Conservation (phyloP, 1,140 invertebrate species). For the Euura lappo region DNA sequence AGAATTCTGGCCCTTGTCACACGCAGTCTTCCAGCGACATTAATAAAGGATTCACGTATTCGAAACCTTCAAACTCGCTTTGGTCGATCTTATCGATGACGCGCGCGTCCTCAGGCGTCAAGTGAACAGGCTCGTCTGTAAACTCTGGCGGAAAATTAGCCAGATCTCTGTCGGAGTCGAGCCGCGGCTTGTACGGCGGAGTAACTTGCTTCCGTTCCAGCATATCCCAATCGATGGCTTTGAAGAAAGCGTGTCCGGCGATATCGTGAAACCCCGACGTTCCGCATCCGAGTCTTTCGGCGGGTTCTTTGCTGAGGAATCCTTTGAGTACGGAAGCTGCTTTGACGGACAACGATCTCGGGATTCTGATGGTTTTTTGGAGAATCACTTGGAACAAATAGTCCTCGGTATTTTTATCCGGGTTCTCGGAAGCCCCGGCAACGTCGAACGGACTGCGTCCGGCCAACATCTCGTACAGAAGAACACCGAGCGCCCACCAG, state of each 20-base stretch:
- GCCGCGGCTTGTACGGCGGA: constrained; percentile 94
- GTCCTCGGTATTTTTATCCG: constrained; percentile 98
- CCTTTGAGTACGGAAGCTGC: constrained; percentile 99
- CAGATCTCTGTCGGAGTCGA: constrained; percentile 91
- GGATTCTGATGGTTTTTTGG: constrained; percentile 98
- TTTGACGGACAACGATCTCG: constrained; percentile 94
- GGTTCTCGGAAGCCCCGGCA: constrained; percentile 94
- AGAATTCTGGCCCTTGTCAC: constrained; percentile 79
- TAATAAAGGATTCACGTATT: constrained; percentile 98
- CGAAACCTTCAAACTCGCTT: constrained; percentile 99
- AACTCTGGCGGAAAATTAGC: constrained; percentile 99
- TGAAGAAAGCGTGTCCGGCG: constrained; percentile 95
- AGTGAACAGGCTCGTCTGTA: constrained; percentile 95
- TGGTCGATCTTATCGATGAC: constrained; percentile 98
- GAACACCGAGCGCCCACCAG: constrained; percentile 94
- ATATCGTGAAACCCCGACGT: constrained; percentile 93
- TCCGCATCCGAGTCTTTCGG: constrained; percentile 90
- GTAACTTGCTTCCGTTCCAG: constrained; percentile 95
- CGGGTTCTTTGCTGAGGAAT: constrained; percentile 98
- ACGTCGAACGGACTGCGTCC: constrained; percentile 98
- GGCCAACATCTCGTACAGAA: constrained; percentile 98
- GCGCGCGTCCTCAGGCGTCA: constrained; percentile 97
- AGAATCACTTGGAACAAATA: constrained; percentile 98
- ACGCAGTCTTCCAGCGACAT: constrained; percentile 98
- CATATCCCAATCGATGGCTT: constrained; percentile 97